Evolutionary conservation across 2,888 invertebrate species (phyloP).

Genomic region (Merodon equestris): DNA sequence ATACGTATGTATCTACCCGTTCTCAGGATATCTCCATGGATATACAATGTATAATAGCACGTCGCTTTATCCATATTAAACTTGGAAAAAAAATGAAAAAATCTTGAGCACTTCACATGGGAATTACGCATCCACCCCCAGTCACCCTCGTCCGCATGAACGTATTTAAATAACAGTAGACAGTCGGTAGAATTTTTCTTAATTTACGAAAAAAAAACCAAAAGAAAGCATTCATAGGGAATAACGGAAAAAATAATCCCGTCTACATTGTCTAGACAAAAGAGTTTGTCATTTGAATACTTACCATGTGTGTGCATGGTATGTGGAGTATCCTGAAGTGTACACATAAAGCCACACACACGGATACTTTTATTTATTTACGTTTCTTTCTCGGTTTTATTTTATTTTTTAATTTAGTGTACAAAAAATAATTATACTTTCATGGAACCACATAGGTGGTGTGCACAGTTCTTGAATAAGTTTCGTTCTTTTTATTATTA

Average conservation of each 20-base stretch:
- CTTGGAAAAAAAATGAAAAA: slow-evolving; percentile 12
- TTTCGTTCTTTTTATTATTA: slow-evolving; percentile 16
- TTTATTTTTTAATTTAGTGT: slow-evolving; percentile 56
- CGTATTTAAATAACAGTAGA: neutral
- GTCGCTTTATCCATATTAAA: slow-evolving; percentile 17
- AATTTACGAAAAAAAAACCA: slow-evolving; percentile 37
- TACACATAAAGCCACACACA: neutral
- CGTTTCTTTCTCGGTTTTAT: too few relatives aligned
- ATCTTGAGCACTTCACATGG: slow-evolving; percentile 19
- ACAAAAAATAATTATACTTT: slow-evolving; percentile 61
- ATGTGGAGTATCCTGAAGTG: neutral
- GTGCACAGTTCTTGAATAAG: slow-evolving; percentile 32
- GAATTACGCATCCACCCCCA: slow-evolving; percentile 15
- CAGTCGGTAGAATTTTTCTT: slow-evolving; percentile 5
- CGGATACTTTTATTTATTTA: too few relatives aligned
- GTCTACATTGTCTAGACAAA: slow-evolving; percentile 65
- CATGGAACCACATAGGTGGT: slow-evolving; percentile 16
- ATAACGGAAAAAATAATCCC: slow-evolving; percentile 40
- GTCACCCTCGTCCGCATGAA: too few relatives aligned
- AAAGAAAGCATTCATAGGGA: slow-evolving; percentile 24
- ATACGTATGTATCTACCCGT: too few relatives aligned
- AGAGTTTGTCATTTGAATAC: slow-evolving; percentile 58
- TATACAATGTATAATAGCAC: too few relatives aligned
- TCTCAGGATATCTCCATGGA: too few relatives aligned
- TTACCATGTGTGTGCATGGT: slow-evolving; percentile 25